These are phyloP conservation scores for Folsomia candida DNA, from an alignment of 2,888 invertebrate genomes.

Conservation along the genomic window DNA sequence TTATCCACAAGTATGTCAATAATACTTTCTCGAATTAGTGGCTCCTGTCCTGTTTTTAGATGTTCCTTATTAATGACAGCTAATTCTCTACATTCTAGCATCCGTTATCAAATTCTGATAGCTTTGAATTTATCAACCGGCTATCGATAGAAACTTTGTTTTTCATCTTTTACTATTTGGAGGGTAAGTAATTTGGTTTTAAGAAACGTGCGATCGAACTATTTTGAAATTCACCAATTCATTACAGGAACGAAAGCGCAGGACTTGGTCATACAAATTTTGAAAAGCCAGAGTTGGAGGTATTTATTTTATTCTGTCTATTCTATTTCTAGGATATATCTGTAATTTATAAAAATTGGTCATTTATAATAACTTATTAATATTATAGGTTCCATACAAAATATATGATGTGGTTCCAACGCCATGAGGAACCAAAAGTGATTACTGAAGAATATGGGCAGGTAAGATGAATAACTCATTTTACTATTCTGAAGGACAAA, in stretches of 20 bases:
- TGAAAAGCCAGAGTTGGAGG: slow-evolving; percentile 99
- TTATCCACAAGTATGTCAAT: slow-evolving; percentile 71
- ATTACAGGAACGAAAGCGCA: slow-evolving; percentile 99
- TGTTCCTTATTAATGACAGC: too few relatives aligned
- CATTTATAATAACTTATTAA: too few relatives aligned
- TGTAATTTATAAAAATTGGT: too few relatives aligned
- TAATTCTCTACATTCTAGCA: slow-evolving; percentile 59
- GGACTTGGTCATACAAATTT: slow-evolving; percentile 97
- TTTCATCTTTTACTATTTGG: too few relatives aligned
- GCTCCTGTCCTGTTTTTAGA: background rate
- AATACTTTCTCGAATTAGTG: slow-evolving; percentile 73
- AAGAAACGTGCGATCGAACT: slow-evolving; percentile 91
- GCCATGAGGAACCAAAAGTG: slow-evolving; percentile 98
- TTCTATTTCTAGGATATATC: too few relatives aligned
- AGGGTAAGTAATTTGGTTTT: too few relatives aligned
- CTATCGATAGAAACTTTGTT: too few relatives aligned
- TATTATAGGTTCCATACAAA: too few relatives aligned
- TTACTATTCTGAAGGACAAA: slow-evolving; percentile 98
- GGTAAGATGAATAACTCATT: slow-evolving; percentile 67
- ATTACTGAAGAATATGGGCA: slow-evolving; percentile 99
- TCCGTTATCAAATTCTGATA: too few relatives aligned
- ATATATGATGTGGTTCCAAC: too few relatives aligned
- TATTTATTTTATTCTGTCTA: slow-evolving; percentile 99
- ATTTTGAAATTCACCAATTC: too few relatives aligned
- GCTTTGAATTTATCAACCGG: too few relatives aligned